phyloP scores from a whole-genome alignment of 2,888 invertebrate genomes.

The Hyppa rectilinea region DNA sequence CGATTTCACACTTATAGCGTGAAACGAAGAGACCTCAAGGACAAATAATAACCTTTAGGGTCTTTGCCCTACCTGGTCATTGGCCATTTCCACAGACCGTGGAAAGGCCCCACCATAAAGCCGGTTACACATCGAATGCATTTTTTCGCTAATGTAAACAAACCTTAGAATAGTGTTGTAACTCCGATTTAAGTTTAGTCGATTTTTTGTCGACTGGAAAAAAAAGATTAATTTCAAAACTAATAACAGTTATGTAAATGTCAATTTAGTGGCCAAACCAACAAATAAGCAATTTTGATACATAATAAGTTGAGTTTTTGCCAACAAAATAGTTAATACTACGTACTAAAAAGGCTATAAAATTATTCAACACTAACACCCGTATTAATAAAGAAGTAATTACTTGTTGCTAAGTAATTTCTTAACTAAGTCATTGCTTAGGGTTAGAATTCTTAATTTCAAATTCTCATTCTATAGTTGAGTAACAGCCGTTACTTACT shows the following conservation, averaged over 20 bases:
- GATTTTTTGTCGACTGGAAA: conserved; percentile 3
- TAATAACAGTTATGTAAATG: conserved; percentile 9
- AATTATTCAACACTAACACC: conserved; percentile 10
- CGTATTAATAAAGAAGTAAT: too few species aligned
- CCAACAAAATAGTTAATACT: conserved; percentile 11
- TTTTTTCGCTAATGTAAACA: not conserved
- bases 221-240: conserved; percentile 31
- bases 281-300: conserved; percentile 9
- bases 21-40: conserved; percentile 58
- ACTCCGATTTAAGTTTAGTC: not conserved
- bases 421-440: too few species aligned
- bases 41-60: conserved; percentile 69
- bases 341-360: conserved; percentile 30
- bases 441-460: too few species aligned
- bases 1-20: conserved; percentile 65
- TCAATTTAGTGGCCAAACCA: conserved; percentile 10
- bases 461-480: too few species aligned
- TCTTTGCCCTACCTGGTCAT: conserved; percentile 68
- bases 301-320: conserved; percentile 33
- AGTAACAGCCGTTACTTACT: too few species aligned
- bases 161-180: conserved; percentile 32
- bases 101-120: conserved; percentile 45
- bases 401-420: too few species aligned
- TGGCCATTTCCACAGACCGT: conserved; percentile 58
- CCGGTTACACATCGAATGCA: conserved; percentile 14